Evolutionary conservation across 2,888 invertebrate genomes (phyloP).

Genomic region (Rhagonycha fulva): DNA sequence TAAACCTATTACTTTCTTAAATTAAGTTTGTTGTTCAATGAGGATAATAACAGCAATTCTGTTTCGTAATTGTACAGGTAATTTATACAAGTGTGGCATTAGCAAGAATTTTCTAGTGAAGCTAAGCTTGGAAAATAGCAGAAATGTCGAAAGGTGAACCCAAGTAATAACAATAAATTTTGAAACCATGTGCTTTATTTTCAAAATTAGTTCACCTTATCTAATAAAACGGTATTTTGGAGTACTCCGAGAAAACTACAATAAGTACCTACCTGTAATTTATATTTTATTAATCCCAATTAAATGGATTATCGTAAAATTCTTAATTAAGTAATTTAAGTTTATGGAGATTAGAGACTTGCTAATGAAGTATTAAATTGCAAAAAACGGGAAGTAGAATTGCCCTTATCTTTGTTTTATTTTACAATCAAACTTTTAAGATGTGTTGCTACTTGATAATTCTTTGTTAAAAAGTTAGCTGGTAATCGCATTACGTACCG

Average conservation of each 20-base stretch:
- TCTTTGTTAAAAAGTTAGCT: slow-evolving; percentile 42
- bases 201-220: background rate
- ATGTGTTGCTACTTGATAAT: background rate
- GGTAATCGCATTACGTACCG: slow-evolving; percentile 44
- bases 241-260: background rate
- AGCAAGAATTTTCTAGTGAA: background rate
- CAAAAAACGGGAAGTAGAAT: background rate
- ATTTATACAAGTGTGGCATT: background rate
- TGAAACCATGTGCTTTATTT: background rate
- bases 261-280: background rate
- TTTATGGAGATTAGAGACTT: background rate
- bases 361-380: background rate
- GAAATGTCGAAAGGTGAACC: background rate
- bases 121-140: background rate
- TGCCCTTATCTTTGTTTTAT: background rate
- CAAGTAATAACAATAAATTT: background rate
- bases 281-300: background rate
- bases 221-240: background rate
- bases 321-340: background rate
- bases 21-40: background rate
- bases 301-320: background rate
- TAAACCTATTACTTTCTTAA: background rate
- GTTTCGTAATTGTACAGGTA: background rate
- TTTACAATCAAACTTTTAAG: background rate
- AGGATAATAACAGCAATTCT: background rate